Base-by-base conservation (phyloP, 2,888 invertebrate genomes). In the Lasius fuliginosus region DNA sequence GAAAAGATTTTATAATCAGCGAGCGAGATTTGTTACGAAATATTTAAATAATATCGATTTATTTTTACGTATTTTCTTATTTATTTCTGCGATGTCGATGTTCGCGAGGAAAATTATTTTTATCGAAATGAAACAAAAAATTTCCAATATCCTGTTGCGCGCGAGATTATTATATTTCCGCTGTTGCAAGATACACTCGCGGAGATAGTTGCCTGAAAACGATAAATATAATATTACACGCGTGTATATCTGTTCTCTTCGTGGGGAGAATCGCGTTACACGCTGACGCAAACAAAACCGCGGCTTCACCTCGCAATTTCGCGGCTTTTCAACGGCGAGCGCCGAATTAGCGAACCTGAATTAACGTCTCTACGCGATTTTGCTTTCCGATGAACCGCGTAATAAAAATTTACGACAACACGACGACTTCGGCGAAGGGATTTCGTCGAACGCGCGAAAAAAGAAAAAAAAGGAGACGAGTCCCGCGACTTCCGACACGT, bases 181-280 rank as follows among this genome's bases (percentile, higher is more conserved):
- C 33, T 36, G 33, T 60, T 36, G 42, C 67, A 40, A 23, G 6
- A n/a, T 58, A 33, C 53, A 6, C 15, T 8, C 33, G 8, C 58
- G 68, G 53, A 58, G 53, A 53, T 53, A 69, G 69, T 56, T 56
- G 40, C 27, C 40, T 77, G 60, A 69, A 62, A 81, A 23, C 12
- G 40, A 76, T 65, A 68, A 68, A 79, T 81, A 71, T 81, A 71
- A 60, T 71, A 62, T 81, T 81, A 81, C 79, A 12, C 4, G 69
- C 12, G 15, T 33, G 33, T 18, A 42, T 36, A n/a, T 30, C 1
- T 58, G 0, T 46, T 67, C 42, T 3, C 46, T 1, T 46, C 46
- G 53, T 8, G n/a, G 2, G n/a, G 42, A 36, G 79, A 36, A 71
- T 81, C 79, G 36, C 60, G 27, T 81, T 81, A 81, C 71, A 15